A percentile compares a stretch with the other conserved stretches of the same genome.
phyloP scores from a whole-genome alignment of 2,797 vertebrate species.

The Brachyrhaphis roseni region DNA sequence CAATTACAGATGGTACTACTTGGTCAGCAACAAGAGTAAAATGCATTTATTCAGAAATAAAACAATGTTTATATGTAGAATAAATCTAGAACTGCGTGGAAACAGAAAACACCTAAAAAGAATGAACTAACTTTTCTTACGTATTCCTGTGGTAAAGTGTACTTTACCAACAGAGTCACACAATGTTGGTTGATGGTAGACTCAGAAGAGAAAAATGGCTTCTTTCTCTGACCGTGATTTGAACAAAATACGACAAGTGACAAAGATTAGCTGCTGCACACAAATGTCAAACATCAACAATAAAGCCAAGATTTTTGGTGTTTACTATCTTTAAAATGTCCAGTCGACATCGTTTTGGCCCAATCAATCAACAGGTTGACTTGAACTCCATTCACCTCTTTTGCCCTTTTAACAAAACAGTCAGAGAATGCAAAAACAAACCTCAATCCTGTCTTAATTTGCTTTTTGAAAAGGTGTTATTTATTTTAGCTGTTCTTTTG shows the following conservation, averaged over 20 bases:
- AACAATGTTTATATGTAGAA: neutral
- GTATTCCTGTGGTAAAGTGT: neutral
- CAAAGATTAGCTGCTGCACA: neutral
- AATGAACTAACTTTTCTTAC: neutral
- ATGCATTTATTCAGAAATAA: neutral
- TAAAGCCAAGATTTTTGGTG: neutral
- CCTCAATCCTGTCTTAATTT: neutral
- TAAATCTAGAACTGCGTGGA: neutral
- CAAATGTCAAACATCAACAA: neutral
- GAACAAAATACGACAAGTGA: neutral
- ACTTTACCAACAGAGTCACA: neutral
- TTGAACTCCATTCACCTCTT: neutral
- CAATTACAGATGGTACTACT: constrained; percentile 57
- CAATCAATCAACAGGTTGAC: neutral
- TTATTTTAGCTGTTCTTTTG: neutral
- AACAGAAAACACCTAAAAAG: neutral
- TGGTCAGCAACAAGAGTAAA: constrained; percentile 2
- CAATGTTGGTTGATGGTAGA: neutral
- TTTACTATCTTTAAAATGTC: neutral
- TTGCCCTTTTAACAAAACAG: neutral
- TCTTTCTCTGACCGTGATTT: neutral
- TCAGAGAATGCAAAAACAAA: neutral
- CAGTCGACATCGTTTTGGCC: neutral
- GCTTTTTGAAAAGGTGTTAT: neutral
- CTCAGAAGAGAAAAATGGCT: neutral